Percentiles rank a stretch among this genome's conserved stretches.
phyloP scores from a whole-genome alignment of 2,113 vertebrate species.

The Hemicordylus capensis region DNA sequence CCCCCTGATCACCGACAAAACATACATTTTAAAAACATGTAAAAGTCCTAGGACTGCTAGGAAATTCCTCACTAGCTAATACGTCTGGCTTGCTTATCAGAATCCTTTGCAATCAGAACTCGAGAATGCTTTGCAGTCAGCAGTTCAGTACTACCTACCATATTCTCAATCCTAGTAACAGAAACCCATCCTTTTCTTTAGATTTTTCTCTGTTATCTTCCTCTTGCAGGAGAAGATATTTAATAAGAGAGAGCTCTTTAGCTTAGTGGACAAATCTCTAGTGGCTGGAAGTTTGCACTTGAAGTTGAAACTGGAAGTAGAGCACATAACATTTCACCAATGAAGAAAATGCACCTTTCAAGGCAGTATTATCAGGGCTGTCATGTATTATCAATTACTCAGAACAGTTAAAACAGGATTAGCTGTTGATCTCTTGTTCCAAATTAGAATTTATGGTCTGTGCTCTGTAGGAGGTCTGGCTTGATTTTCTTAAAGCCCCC shows the following conservation, averaged over 20 bases:
- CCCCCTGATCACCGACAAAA: neutral
- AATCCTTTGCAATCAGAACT: neutral
- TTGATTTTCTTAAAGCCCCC: neutral
- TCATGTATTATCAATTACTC: neutral
- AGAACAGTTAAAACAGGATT: conserved; percentile 20
- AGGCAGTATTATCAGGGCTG: neutral
- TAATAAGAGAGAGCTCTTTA: conserved; percentile 24
- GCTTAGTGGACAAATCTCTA: conserved; percentile 13
- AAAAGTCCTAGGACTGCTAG: neutral
- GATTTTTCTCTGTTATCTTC: conserved; percentile 2
- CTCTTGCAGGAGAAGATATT: neutral
- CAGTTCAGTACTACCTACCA: neutral
- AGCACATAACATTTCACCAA: conserved; percentile 1
- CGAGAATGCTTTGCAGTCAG: conserved; percentile 17
- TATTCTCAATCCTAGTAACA: neutral
- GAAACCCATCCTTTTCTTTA: neutral
- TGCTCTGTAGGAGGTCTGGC: neutral
- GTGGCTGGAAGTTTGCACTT: conserved; percentile 22
- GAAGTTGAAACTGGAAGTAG: conserved; percentile 9
- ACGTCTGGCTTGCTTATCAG: neutral
- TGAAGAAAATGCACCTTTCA: conserved; percentile 6
- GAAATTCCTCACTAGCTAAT: neutral
- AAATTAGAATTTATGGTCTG: neutral
- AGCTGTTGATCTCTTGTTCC: neutral
- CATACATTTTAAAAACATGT: neutral